These are phyloP conservation scores for Craseonycteris thonglongyai DNA, from an alignment of 2,113 vertebrate species.

Conservation along the genomic window DNA sequence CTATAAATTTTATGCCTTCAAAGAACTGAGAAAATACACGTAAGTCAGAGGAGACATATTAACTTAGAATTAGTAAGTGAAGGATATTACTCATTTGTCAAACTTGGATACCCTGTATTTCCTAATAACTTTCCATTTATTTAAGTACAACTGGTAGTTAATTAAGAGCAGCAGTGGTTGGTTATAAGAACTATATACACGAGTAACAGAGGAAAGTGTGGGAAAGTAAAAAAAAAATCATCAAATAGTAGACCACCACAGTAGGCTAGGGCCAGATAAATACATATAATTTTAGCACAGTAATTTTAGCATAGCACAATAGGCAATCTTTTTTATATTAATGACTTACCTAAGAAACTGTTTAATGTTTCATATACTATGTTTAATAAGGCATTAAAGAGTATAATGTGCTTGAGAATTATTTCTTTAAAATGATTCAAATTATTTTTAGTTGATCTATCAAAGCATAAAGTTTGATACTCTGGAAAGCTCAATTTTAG, in stretches of 20 bases:
- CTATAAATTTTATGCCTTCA: background rate
- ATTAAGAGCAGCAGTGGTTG: background rate
- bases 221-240: background rate
- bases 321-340: background rate
- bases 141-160: background rate
- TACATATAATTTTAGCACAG: background rate
- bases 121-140: background rate
- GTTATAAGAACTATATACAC: background rate
- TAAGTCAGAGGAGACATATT: background rate
- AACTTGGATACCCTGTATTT: background rate
- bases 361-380: background rate
- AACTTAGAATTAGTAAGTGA: background rate
- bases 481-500: background rate
- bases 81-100: background rate
- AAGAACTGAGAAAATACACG: background rate
- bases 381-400: background rate
- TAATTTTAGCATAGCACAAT: background rate
- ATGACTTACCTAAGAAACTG: background rate
- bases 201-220: background rate
- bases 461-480: background rate
- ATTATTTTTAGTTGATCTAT: background rate
- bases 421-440: constrained; percentile 4
- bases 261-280: background rate
- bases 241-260: background rate
- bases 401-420: background rate